Base-by-base conservation (phyloP, 1,140 invertebrate species). In the Drosophila chauvacae region DNA sequence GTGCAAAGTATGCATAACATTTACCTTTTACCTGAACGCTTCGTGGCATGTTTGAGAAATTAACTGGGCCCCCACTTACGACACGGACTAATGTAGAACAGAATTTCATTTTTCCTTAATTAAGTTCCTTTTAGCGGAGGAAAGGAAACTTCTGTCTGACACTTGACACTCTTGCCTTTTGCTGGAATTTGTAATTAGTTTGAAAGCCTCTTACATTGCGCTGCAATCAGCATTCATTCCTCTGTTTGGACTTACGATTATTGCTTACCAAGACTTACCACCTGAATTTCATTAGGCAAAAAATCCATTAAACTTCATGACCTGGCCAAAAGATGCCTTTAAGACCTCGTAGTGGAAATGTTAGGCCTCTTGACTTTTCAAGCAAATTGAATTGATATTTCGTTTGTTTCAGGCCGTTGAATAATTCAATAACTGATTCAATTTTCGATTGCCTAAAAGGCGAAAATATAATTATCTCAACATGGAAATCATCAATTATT, bases 381-480 rank as follows among this genome's bases (percentile, higher is more conserved):
- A n/a, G 13, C 13, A 30, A 60, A 73, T 42, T 72, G 30, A 60
- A 72, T 72, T 51, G 53, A 33, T 58, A 58, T 70, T 71, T 35
- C 35, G 37, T 33, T 51, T 28, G 10, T n/a, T 26, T 61, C 18
- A 33, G 11, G 11, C 9, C 44, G 20, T 30, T 72, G 35, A 48
- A 72, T 68, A 42, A 77, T 68, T 56, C 16, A 63, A 69, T 65
- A 56, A 33, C 28, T 50, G 51, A 69, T 59, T 74, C 28, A 70
- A 64, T 64, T 75, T 33, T 59, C 47, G 56, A 50, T 53, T 50
- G 62, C 13, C 41, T 23, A 37, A 50, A 51, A 33, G 18, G 11
- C 23, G 30, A 55, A 65, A 70, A 80, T 51, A 70, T 69, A 80
- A 84, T 87, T 80, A 77, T 50, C 59, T 37, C 37, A 50, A 41